Percentiles rank a stretch among this genome's conserved stretches.
Conservation (phyloP, 2,888 invertebrate genomes). For the Mythimna pallens region DNA sequence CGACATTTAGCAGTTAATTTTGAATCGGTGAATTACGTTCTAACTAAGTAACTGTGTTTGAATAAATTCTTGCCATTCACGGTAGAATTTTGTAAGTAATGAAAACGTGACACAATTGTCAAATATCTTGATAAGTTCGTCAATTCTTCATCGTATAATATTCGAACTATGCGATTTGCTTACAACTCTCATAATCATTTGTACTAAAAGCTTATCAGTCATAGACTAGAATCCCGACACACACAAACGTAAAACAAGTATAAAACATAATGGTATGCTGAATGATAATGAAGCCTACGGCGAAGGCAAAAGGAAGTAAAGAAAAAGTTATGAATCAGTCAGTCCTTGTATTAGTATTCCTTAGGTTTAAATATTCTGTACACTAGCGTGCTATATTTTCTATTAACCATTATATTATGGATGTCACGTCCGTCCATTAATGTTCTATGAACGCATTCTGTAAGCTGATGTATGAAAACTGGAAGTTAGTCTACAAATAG, state of each 20-base stretch:
- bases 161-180: background rate
- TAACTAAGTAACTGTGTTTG: background rate
- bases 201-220: constrained; percentile 19
- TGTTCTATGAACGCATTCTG: constrained; percentile 50
- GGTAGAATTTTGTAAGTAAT: background rate
- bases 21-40: background rate
- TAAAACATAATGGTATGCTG: constrained; percentile 12
- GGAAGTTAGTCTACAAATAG: constrained; percentile 31
- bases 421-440: constrained; percentile 47
- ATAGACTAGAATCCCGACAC: constrained; percentile 23
- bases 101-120: background rate
- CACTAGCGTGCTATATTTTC: constrained; percentile 37
- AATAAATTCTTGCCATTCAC: background rate
- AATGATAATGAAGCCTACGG: constrained; percentile 32
- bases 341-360: constrained; percentile 43
- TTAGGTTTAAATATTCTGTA: constrained; percentile 34
- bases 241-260: background rate
- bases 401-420: constrained; percentile 41
- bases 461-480: constrained; percentile 30
- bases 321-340: constrained; percentile 56
- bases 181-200: background rate
- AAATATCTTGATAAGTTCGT: background rate
- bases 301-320: constrained; percentile 52
- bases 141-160: background rate
- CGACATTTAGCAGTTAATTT: background rate